Evolutionary conservation across 23 tunicate genomes (phyloP), one percentile per base, ranked within the genome.

Genomic region (Botrylloides violaceus): DNA sequence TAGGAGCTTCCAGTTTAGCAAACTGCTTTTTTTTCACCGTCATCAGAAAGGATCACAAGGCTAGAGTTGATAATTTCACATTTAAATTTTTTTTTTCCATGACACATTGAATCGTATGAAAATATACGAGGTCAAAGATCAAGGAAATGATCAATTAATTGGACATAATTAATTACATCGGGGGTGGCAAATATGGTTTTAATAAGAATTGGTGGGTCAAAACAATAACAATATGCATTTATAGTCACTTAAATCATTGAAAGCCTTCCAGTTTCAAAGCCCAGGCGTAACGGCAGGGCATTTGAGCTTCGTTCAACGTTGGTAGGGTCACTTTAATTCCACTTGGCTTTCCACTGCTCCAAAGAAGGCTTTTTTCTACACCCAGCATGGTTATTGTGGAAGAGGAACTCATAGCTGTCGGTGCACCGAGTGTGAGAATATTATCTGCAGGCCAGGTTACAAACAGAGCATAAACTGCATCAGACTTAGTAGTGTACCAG

Each of bases 401-500:
- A 26, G 70, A 43, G 19, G 76, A 59, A 19, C 77, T 64, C 48
- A 19, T 62, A 37, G 70, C 43, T 21, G 61, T 56, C 19, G 96
- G 96, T 1, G 79, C 65, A 1, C 85, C 85, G 4, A 90, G 53
- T 29, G n/a, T 22, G 5, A 90, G 59, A 25, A 78, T 29, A 32
- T 90, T 90, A 32, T 90, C 64, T 20, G 23, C 57, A 0, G 97
- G 97, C 97, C 97, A 90, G 22, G 70, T 24, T 20, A 90, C 36
- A 48, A 90, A 71, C 43, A 90, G 83, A 3, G 83, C 97, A 36
- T 90, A 90, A 2, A 83, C 90, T 27, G 59, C 26, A 3, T 61
- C 53, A 23, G 58, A 58, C 22, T 90, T 79, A 6, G 57, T 71
- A 2, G 84, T 72, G 58, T 77, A 77, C 75, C 75, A 77, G 23